A percentile compares a stretch with the other conserved stretches of the same genome.
These are phyloP conservation scores for Perca schrenkii DNA, from an alignment of 2,113 vertebrate genomes.

Conservation along the genomic window DNA sequence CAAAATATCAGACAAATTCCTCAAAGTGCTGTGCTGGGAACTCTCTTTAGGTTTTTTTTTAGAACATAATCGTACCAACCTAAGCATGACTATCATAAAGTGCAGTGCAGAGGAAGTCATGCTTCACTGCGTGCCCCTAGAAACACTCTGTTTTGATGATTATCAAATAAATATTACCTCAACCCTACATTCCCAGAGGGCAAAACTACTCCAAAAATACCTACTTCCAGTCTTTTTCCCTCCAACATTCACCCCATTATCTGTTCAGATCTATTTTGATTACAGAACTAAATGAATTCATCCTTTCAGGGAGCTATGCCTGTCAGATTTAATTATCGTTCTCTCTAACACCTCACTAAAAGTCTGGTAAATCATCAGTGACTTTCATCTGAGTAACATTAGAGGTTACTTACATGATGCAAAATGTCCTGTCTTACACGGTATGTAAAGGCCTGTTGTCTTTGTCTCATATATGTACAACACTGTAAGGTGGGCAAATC, in stretches of 20 bases:
- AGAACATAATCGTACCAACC: conserved; percentile 3
- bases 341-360: conserved; percentile 6
- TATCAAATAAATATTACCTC: conserved; percentile 58
- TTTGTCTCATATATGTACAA: neutral
- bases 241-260: conserved; percentile 42
- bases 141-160: conserved; percentile 50
- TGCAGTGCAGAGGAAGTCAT: conserved; percentile 8
- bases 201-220: conserved; percentile 48
- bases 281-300: conserved; percentile 53
- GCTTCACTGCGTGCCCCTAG: neutral
- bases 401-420: conserved; percentile 11
- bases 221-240: conserved; percentile 1
- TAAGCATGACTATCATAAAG: conserved; percentile 41
- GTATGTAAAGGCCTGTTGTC: neutral
- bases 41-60: neutral
- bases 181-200: conserved; percentile 19
- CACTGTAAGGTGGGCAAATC: neutral
- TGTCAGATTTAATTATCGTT: conserved; percentile 48
- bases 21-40: neutral
- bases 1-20: neutral
- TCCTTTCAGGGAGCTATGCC: conserved; percentile 31
- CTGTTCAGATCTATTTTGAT: conserved; percentile 52
- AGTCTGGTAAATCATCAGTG: conserved; percentile 1
- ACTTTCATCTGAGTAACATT: conserved; percentile 22
- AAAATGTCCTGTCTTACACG: neutral